Percentiles rank a stretch among this genome's conserved stretches.
Evolutionary conservation across 2,113 vertebrate species (phyloP).

Genomic region (Cathartes aura): DNA sequence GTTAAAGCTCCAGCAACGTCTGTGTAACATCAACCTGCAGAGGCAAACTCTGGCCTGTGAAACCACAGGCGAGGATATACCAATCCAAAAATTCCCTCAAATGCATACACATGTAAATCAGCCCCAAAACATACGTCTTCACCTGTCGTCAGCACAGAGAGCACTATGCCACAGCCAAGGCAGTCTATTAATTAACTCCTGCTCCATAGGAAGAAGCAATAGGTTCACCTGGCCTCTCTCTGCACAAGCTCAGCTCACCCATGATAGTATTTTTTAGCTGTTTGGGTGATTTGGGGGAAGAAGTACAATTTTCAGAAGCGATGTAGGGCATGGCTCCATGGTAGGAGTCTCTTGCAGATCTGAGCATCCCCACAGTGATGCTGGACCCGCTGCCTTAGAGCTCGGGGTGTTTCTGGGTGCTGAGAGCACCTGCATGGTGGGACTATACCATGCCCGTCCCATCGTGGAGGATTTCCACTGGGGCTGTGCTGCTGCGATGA

Average conservation of each 20-base stretch:
- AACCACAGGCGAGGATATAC: neutral
- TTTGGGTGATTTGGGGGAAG: neutral
- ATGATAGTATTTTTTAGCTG: neutral
- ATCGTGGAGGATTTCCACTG: neutral
- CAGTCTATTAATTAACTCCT: neutral
- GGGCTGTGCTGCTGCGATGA: neutral
- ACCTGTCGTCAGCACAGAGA: neutral
- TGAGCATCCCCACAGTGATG: rapidly evolving
- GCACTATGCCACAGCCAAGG: neutral
- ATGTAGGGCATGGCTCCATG: neutral
- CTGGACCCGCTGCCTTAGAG: neutral
- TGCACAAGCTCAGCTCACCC: neutral
- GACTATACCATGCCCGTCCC: rapidly evolving
- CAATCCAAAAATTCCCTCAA: neutral
- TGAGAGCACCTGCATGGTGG: neutral
- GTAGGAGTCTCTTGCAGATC: neutral
- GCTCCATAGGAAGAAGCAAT: neutral
- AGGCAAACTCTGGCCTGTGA: neutral
- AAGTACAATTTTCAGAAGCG: neutral
- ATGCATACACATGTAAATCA: neutral
- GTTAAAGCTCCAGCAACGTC: neutral
- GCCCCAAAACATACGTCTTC: neutral
- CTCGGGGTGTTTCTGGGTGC: neutral
- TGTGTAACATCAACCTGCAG: neutral
- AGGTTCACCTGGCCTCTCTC: neutral